Evolutionary conservation across 2,113 vertebrate genomes (phyloP).

Genomic region (Aix galericulata): DNA sequence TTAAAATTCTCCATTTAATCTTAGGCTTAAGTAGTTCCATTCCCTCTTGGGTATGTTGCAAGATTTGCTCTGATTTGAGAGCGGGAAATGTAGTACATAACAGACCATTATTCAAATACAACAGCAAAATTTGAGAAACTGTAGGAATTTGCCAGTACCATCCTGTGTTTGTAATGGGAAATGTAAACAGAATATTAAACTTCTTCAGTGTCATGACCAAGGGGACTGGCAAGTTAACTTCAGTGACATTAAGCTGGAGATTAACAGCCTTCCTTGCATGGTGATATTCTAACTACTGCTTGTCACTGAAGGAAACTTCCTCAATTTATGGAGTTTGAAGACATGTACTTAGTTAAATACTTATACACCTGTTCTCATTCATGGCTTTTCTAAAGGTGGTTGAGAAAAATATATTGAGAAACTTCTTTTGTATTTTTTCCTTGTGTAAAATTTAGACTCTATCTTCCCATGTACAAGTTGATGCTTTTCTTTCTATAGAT

Average conservation of each 20-base stretch:
- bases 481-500: not conserved
- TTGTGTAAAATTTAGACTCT: not conserved
- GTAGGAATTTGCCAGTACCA: not conserved
- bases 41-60: not conserved
- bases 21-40: not conserved
- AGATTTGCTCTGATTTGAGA: not conserved
- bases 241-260: not conserved
- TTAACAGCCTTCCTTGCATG: not conserved
- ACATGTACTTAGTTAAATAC: not conserved
- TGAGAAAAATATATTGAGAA: not conserved
- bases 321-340: not conserved
- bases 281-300: not conserved
- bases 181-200: not conserved
- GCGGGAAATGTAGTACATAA: accelerated
- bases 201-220: not conserved
- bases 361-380: not conserved
- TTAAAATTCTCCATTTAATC: not conserved
- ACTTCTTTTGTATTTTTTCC: not conserved
- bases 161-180: not conserved
- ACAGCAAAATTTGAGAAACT: not conserved
- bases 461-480: not conserved
- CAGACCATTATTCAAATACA: not conserved
- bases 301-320: not conserved
- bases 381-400: not conserved
- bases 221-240: not conserved